A percentile compares a stretch with the other conserved stretches of the same genome.
Evolutionary conservation across 2,113 vertebrate genomes (phyloP).

Genomic region (Ceyx cyanopectus): DNA sequence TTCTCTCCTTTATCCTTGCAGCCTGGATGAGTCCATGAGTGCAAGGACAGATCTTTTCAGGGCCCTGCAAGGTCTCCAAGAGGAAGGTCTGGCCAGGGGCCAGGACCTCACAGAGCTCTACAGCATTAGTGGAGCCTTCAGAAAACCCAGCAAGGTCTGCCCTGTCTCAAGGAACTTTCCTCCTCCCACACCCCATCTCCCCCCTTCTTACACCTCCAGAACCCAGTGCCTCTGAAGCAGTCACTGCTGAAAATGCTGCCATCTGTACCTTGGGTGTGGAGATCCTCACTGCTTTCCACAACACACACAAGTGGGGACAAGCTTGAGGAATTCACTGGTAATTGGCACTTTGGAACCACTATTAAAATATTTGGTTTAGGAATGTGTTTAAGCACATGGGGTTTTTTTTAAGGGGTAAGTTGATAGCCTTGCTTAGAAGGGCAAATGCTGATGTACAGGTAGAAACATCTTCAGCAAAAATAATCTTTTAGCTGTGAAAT

Average conservation of each 20-base stretch:
- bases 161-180: no score
- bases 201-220: no score
- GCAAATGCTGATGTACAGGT: neutral
- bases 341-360: neutral
- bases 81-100: neutral
- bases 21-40: neutral
- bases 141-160: no score
- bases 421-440: neutral
- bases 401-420: neutral
- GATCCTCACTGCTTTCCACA: neutral
- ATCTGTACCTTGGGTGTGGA: neutral
- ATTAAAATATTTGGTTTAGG: neutral
- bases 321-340: neutral
- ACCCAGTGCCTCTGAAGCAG: no score
- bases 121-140: no score
- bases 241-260: no score
- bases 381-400: neutral
- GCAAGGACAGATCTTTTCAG: neutral
- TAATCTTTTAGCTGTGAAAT: neutral
- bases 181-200: no score
- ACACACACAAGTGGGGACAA: neutral
- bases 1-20: neutral
- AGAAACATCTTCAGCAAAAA: neutral
- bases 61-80: neutral
- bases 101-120: no score